Evolutionary conservation across 2,113 vertebrate species (phyloP), one percentile per base, ranked within the genome.

Genomic region (Ptyas mucosa): DNA sequence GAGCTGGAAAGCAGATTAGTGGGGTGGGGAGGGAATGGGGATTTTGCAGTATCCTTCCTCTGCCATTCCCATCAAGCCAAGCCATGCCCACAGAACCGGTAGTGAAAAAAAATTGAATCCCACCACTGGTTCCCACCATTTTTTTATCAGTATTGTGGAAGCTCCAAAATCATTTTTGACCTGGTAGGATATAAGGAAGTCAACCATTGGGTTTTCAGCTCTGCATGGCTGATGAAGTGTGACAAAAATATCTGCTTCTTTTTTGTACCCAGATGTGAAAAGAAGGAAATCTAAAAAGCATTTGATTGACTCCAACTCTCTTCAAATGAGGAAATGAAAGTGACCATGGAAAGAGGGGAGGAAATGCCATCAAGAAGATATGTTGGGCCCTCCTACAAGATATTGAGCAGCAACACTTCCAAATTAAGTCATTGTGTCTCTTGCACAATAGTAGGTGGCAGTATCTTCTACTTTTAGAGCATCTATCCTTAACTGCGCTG

Each of bases 381-480:
- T 1, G 18, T 7, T 26, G 2, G 18, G 1, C 6, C 6, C 21
- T 20, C 23, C 53, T 14, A 3, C 51, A 90, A 23, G 53, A 58
- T 91, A 51, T 53, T 93, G 93, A 53, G 23, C 10, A 34, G 23
- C 11, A 11, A 18, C 49, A 52, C 15, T 46, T 8, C 11, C 1
- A 11, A 12, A 9, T 0, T 51, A 0, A 5, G 23, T 1, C 57
- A 89, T 0, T 58, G 93, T 93, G 93, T 3, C 0, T n/a, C 15
- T 58, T 49, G 93, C 6, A 51, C 95, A 95, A 24, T 90, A 95
- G 53, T 94, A 94, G 12, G 39, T 49, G 1, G 91, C 88, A 1
- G 88, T 53, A 55, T 95, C 95, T 43, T 81, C 58, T 43, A n/a
- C 29, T 57, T 85, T 91, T 20, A 94, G 43, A 0, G 14, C 5